Evolutionary conservation across 2,888 invertebrate species (phyloP).

Genomic region (Rhingia campestris): DNA sequence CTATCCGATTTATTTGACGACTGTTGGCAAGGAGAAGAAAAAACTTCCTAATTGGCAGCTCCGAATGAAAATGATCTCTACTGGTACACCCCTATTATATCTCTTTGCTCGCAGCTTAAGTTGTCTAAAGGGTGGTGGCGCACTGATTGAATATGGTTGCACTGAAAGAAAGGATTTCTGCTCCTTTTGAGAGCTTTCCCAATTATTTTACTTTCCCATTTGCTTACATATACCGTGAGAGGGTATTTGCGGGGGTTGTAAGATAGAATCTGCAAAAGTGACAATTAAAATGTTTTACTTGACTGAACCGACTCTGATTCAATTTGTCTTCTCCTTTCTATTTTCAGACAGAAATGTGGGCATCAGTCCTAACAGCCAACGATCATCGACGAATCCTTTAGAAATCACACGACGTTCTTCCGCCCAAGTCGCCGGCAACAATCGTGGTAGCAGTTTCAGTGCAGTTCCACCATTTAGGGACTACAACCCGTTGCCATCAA

Average conservation of each 20-base stretch:
- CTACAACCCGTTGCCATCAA: conserved; percentile 77
- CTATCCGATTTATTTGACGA: conserved; percentile 23
- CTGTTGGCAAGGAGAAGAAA: not conserved
- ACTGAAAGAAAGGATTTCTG: conserved; percentile 27
- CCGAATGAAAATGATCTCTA: conserved; percentile 37
- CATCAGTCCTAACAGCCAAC: conserved; percentile 29
- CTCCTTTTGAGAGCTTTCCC: conserved; percentile 30
- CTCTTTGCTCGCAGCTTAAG: conserved; percentile 7
- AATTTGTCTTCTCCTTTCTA: conserved; percentile 29
- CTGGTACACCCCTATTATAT: not conserved
- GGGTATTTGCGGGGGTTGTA: too few relatives aligned
- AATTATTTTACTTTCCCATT: conserved; percentile 38
- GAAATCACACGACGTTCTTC: conserved; percentile 67
- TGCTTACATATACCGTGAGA: not conserved
- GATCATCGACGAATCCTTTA: conserved; percentile 63
- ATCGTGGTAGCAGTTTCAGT: conserved; percentile 39
- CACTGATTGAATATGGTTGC: conserved; percentile 38
- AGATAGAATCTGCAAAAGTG: conserved; percentile 1
- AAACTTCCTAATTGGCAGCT: conserved; percentile 60
- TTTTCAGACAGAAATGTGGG: conserved; percentile 65
- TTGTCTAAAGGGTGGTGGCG: conserved; percentile 3
- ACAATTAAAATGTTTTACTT: conserved; percentile 73
- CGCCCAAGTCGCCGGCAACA: conserved; percentile 25
- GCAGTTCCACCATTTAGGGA: conserved; percentile 75
- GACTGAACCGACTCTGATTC: conserved; percentile 30